Evolutionary conservation across 2,113 vertebrate genomes (phyloP).

Genomic region (Sinocyclocheilus anshuiensis): DNA sequence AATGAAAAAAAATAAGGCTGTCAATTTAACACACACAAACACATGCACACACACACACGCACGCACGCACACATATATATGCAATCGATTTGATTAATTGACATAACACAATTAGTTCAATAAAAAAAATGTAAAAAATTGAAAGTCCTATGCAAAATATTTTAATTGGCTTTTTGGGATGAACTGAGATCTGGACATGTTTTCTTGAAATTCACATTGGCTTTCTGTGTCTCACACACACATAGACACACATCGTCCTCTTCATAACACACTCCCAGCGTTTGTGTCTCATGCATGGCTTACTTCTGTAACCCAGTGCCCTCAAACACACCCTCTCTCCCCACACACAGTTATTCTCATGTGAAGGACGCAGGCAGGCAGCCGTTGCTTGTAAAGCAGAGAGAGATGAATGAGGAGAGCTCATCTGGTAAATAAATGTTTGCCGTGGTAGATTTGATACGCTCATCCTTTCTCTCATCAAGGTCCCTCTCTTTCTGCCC

Average conservation of each 20-base stretch:
- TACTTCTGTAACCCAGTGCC: slow-evolving; percentile 1
- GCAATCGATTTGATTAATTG: no score
- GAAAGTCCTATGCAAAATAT: no score
- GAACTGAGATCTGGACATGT: no score
- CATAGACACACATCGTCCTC: background rate
- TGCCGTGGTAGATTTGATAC: slow-evolving; percentile 65
- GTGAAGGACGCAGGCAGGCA: slow-evolving; percentile 65
- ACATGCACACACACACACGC: no score
- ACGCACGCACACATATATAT: no score
- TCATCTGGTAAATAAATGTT: slow-evolving; percentile 73
- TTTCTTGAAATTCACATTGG: no score
- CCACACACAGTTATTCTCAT: slow-evolving; percentile 59
- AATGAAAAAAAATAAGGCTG: no score
- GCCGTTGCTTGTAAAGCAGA: slow-evolving; percentile 64
- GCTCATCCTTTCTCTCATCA: slow-evolving; percentile 59
- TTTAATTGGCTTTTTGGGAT: no score
- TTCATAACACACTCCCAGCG: background rate
- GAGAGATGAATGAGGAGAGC: slow-evolving; percentile 50
- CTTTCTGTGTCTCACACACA: no score
- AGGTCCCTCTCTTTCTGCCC: slow-evolving; percentile 45
- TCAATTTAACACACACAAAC: no score
- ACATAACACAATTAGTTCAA: no score
- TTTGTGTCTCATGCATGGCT: slow-evolving; percentile 20
- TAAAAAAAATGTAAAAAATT: no score
- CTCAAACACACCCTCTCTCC: background rate